These are phyloP conservation scores for Zapornia atra DNA, from an alignment of 2,113 vertebrate genomes.

Conservation along the genomic window DNA sequence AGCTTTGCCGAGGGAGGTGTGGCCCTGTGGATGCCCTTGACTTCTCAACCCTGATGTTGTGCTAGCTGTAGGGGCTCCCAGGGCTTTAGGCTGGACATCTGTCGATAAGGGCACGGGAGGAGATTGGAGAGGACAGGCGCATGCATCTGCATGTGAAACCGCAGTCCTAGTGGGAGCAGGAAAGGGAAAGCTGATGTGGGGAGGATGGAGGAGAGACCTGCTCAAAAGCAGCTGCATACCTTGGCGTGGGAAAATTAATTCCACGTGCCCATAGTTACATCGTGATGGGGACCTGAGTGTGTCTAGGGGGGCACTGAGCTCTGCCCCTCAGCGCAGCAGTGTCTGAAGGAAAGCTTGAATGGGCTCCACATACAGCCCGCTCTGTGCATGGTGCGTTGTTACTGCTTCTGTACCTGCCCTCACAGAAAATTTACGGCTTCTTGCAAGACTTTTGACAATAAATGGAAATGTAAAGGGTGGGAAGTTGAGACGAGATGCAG, in stretches of 20 bases:
- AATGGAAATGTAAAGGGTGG: background rate
- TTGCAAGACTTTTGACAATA: background rate
- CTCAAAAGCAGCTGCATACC: background rate
- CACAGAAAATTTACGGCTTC: background rate
- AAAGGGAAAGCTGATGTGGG: background rate
- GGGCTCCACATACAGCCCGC: background rate
- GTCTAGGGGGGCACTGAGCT: background rate
- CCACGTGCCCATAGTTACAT: background rate
- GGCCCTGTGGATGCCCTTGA: background rate
- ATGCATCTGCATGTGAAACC: background rate
- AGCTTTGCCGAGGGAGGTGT: background rate
- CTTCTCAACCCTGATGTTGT: rapidly evolving
- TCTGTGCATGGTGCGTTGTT: background rate
- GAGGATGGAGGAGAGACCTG: background rate
- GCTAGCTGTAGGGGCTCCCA: background rate
- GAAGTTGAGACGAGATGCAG: background rate
- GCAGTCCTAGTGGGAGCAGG: background rate
- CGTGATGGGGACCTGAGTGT: rapidly evolving
- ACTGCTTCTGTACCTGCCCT: background rate
- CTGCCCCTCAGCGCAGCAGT: background rate
- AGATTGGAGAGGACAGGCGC: background rate
- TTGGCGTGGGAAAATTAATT: background rate
- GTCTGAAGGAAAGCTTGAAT: background rate
- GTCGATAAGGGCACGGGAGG: background rate
- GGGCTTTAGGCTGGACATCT: background rate